phyloP scores from a whole-genome alignment of 1,140 invertebrate genomes.

The Drosophila subobscura region DNA sequence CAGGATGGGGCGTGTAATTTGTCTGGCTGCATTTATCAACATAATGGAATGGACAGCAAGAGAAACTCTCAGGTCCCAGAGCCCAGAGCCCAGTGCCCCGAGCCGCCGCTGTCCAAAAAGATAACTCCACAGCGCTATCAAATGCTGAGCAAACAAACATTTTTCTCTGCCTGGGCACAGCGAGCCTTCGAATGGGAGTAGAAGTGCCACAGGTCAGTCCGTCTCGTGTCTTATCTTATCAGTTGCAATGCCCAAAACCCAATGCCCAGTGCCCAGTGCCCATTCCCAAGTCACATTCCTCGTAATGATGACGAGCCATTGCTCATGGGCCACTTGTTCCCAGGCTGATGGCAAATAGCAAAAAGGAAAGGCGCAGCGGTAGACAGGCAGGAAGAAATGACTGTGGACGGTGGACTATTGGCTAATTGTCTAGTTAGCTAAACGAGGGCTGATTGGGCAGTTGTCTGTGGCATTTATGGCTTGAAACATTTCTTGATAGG shows the following conservation, averaged over 20 bases:
- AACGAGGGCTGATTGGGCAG: conserved; percentile 18
- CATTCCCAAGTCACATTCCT: background rate
- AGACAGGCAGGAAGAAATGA: conserved; percentile 22
- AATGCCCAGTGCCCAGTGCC: conserved; percentile 9
- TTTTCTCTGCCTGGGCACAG: conserved; percentile 55
- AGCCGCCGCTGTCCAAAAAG: conserved; percentile 18
- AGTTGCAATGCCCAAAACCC: conserved; percentile 20
- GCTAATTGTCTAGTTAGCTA: conserved; percentile 57
- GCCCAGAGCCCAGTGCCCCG: conserved; percentile 1
- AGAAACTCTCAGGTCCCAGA: conserved; percentile 7
- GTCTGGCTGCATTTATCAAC: conserved; percentile 54
- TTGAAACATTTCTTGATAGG: too few species aligned
- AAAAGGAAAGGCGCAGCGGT: conserved; percentile 24
- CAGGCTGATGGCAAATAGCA: conserved; percentile 28
- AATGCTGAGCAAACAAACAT: conserved; percentile 69
- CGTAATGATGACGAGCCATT: conserved; percentile 51
- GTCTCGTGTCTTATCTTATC: conserved; percentile 71
- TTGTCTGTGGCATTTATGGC: background rate
- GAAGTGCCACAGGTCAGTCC: conserved; percentile 14
- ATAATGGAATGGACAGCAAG: background rate
- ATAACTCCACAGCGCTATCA: conserved; percentile 58
- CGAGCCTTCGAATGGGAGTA: background rate
- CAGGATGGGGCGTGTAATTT: conserved; percentile 53
- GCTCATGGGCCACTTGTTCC: conserved; percentile 61
- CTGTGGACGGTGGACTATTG: conserved; percentile 35